Evolutionary conservation across 2,888 invertebrate genomes (phyloP), one percentile per base, ranked within the genome.

Genomic region (Busseola fusca): DNA sequence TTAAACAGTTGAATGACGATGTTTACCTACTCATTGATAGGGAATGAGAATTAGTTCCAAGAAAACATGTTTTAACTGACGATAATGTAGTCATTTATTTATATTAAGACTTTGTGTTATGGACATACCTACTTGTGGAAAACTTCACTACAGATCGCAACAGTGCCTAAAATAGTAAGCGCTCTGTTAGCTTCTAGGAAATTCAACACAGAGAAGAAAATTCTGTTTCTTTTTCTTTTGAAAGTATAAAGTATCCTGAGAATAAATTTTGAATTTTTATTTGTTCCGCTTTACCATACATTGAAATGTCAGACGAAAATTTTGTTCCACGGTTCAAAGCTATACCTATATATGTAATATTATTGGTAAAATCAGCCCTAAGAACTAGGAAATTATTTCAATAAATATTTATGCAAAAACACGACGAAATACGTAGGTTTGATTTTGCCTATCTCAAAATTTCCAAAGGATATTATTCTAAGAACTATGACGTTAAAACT

Each of bases 21-120:
- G 69, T 81, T 84, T 79, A 79, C 70, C 68, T 64, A 69, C 68
- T 74, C 69, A 76, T 72, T 75, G 81, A 83, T 83, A 84, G 76
- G 82, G 68, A 78, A 80, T 72, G 63, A 73, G 80, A 84, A 80
- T 82, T 52, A 63, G 65, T 64, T 57, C 65, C 76, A 63, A 74
- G 57, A 72, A 40, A 70, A 62, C 70, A 60, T 69, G 74, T 74
- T 76, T 65, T 68, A 82, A 69, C 42, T 34, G 37, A 14, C 40
- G 50, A 45, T 69, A 69, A 48, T 76, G 30, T 30, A 52, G 25
- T 68, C n/a, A 27, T 54, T 52, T 63, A 72, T 65, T 52, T 64
- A 64, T 42, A 42, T 42, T 54, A 34, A 64, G 59, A 64, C 64
- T 75, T 64, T 63, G 64, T 71, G 30, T 42, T 75, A 52, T 63